A percentile compares a stretch with the other conserved stretches of the same genome.
Conservation (phyloP, 2,888 invertebrate genomes). For the Furcula furcula region DNA sequence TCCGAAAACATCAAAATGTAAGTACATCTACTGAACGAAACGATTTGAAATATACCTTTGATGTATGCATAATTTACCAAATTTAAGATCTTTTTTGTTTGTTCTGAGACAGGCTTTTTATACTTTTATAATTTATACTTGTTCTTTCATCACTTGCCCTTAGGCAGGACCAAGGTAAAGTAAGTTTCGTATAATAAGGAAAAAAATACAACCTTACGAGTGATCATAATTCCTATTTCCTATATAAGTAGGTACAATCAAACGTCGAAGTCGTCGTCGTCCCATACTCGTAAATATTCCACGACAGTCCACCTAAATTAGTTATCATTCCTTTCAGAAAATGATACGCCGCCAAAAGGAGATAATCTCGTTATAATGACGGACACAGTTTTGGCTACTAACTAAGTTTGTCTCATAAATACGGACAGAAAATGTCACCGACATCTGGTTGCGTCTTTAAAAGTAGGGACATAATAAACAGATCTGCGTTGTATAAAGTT, state of each 20-base stretch:
- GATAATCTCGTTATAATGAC: conserved; percentile 39
- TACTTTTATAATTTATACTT: too few species aligned
- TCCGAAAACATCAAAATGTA: too few species aligned
- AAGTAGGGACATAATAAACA: conserved; percentile 33
- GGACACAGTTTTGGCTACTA: conserved; percentile 38
- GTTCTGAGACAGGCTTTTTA: too few species aligned
- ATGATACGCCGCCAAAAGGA: conserved; percentile 25
- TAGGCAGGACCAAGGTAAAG: too few species aligned
- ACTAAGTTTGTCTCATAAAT: conserved; percentile 41
- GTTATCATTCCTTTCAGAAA: conserved; percentile 34
- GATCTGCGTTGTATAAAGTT: conserved; percentile 31
- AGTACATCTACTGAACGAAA: too few species aligned
- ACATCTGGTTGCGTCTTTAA: conserved; percentile 37
- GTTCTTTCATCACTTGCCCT: too few species aligned
- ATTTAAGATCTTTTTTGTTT: too few species aligned
- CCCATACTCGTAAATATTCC: not conserved
- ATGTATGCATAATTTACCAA: too few species aligned
- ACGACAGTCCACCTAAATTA: conserved; percentile 25
- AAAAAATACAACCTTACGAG: too few species aligned
- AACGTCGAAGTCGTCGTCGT: not conserved
- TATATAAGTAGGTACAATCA: not conserved
- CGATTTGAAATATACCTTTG: too few species aligned
- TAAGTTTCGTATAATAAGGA: too few species aligned
- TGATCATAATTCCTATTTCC: too few species aligned
- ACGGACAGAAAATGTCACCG: conserved; percentile 32